Percentiles rank a stretch among this genome's conserved stretches.
Evolutionary conservation across 1,140 invertebrate genomes (phyloP).

Genomic region (Euura saliciscinereae): DNA sequence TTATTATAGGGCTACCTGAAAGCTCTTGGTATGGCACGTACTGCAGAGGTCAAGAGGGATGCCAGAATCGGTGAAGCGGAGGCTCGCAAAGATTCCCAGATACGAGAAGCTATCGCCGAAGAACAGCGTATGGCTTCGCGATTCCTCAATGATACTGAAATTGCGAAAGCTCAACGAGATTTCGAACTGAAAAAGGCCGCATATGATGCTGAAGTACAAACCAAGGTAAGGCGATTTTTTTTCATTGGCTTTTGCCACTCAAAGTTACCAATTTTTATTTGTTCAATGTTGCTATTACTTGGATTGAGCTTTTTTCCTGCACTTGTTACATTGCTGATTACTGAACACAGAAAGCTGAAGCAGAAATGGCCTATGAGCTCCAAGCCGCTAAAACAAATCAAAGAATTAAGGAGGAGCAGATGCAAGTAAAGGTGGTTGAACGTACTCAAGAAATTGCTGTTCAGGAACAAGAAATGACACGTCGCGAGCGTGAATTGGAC

Average conservation of each 20-base stretch:
- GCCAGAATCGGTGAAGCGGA: constrained; percentile 96
- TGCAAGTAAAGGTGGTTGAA: constrained; percentile 95
- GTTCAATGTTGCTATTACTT: neutral
- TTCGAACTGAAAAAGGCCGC: constrained; percentile 97
- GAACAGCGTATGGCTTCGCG: constrained; percentile 93
- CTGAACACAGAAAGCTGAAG: constrained; percentile 78
- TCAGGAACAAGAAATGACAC: constrained; percentile 87
- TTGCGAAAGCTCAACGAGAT: constrained; percentile 94
- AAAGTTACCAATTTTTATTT: neutral
- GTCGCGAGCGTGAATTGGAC: constrained; percentile 87
- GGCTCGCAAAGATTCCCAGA: constrained; percentile 84
- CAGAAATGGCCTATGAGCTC: constrained; percentile 92
- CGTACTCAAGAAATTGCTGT: constrained; percentile 90
- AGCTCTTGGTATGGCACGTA: constrained; percentile 94
- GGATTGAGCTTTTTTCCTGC: neutral
- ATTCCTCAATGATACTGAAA: constrained; percentile 93
- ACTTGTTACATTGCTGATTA: neutral
- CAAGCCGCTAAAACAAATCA: constrained; percentile 97
- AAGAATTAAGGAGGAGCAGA: constrained; percentile 94
- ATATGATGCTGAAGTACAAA: constrained; percentile 96
- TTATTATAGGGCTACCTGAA: constrained; percentile 86
- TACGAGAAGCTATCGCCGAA: constrained; percentile 94
- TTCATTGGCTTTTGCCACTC: neutral
- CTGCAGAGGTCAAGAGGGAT: constrained; percentile 95
- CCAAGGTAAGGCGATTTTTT: constrained; percentile 68